Conservation (phyloP, 2,888 invertebrate species). For the Ichneumoninae sp. region DNA sequence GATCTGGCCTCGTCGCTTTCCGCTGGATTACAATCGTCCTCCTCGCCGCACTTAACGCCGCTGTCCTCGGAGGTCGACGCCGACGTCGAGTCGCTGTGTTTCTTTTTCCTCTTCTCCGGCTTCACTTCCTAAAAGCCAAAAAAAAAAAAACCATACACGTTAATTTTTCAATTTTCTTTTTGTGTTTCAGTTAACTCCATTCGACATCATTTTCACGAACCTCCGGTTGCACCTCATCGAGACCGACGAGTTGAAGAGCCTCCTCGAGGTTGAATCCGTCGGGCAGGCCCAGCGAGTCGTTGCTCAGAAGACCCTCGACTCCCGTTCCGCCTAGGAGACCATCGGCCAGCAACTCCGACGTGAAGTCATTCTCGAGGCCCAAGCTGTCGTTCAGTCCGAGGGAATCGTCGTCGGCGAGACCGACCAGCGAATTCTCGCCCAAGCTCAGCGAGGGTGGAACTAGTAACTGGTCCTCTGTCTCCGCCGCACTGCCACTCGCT, state of each 20-base stretch:
- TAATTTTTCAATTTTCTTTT: background rate
- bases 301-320: constrained; percentile 81
- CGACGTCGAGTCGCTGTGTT: constrained; percentile 44
- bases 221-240: constrained; percentile 87
- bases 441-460: constrained; percentile 76
- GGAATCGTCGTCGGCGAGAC: constrained; percentile 80
- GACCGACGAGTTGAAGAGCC: constrained; percentile 90
- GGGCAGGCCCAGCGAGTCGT: constrained; percentile 85
- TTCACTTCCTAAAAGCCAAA: constrained; percentile 71
- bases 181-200: background rate
- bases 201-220: constrained; percentile 76
- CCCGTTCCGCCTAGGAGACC: constrained; percentile 76
- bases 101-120: constrained; percentile 73
- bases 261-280: constrained; percentile 90
- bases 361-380: constrained; percentile 82
- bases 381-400: constrained; percentile 79
- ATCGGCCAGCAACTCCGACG: constrained; percentile 79
- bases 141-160: constrained; percentile 9
- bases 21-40: constrained; percentile 67
- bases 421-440: constrained; percentile 76
- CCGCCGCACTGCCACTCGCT: constrained; percentile 67
- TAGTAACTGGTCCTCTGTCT: constrained; percentile 74
- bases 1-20: constrained; percentile 63
- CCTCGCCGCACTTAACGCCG: constrained; percentile 79
- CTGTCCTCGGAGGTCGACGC: constrained; percentile 76